phyloP scores from a whole-genome alignment of 2,113 vertebrate genomes.

The Echinops telfairi region DNA sequence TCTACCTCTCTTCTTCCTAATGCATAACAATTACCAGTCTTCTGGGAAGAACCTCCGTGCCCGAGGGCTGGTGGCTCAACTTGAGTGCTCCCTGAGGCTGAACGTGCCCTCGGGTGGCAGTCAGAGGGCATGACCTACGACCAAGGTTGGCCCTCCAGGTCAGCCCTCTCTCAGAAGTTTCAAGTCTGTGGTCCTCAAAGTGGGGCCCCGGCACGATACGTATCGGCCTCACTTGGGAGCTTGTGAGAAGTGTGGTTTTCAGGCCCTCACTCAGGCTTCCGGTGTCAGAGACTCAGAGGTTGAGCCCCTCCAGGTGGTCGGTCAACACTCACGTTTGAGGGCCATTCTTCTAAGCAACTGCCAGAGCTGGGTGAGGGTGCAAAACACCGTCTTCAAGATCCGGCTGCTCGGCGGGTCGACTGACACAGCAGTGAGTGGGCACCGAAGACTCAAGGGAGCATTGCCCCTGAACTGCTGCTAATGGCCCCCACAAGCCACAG shows the following conservation, averaged over 20 bases:
- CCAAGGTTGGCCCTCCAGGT: neutral
- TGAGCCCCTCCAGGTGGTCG: neutral
- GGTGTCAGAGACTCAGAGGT: neutral
- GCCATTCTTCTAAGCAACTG: no score
- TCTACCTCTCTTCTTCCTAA: neutral
- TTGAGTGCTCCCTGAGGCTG: neutral
- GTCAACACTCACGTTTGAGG: no score
- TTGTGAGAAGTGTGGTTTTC: neutral
- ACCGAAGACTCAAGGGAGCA: no score
- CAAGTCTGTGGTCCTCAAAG: neutral
- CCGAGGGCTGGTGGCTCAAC: neutral
- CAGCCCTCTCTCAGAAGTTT: neutral
- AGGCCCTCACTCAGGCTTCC: neutral
- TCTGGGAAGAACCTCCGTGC: neutral
- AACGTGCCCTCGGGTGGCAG: constrained; percentile 74
- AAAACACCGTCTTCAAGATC: neutral
- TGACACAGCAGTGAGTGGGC: no score
- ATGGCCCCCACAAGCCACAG: no score
- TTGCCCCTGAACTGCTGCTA: no score
- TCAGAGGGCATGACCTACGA: neutral
- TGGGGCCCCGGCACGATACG: neutral
- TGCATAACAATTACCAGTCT: neutral
- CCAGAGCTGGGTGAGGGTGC: neutral
- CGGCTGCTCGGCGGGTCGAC: no score
- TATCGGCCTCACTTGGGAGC: neutral